phyloP scores from a whole-genome alignment of 64 coral and sea anemone species.

The Platygyra sinensis region DNA sequence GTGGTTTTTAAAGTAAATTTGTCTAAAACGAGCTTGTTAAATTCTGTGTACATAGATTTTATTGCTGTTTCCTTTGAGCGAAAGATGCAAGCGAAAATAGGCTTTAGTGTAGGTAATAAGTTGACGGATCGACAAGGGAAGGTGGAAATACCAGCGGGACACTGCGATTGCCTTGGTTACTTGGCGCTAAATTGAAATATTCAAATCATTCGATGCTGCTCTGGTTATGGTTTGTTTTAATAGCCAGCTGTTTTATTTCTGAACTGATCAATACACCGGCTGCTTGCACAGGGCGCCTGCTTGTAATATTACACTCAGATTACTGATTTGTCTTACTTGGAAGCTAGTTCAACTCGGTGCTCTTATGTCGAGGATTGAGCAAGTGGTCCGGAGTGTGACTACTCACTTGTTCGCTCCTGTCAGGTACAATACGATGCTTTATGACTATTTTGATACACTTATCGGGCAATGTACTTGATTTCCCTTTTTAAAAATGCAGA shows the following conservation, averaged over 20 bases:
- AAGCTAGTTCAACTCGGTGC: background rate
- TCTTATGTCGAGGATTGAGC: constrained; percentile 47
- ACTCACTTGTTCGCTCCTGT: constrained; percentile 38
- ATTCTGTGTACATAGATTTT: background rate
- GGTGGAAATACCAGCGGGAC: constrained; percentile 27
- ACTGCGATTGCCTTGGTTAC: background rate
- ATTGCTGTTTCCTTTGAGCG: background rate
- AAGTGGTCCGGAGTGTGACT: constrained; percentile 18
- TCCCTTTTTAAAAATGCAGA: background rate
- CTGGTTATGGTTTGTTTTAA: background rate
- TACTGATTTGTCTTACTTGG: background rate
- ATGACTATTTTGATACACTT: background rate
- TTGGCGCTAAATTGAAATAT: background rate
- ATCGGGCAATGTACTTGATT: background rate
- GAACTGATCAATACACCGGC: background rate
- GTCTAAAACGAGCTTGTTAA: background rate
- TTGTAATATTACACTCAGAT: background rate
- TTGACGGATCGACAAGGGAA: background rate
- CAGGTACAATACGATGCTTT: constrained; percentile 27
- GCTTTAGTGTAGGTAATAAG: background rate
- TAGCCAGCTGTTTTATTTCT: background rate
- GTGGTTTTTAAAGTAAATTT: background rate
- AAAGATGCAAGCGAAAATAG: background rate
- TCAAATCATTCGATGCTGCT: background rate
- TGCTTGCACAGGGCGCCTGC: background rate